Percentiles rank a stretch among this genome's conserved stretches.
These are phyloP conservation scores for Homarus gammarus DNA, from an alignment of 2,888 invertebrate genomes.

Conservation along the genomic window DNA sequence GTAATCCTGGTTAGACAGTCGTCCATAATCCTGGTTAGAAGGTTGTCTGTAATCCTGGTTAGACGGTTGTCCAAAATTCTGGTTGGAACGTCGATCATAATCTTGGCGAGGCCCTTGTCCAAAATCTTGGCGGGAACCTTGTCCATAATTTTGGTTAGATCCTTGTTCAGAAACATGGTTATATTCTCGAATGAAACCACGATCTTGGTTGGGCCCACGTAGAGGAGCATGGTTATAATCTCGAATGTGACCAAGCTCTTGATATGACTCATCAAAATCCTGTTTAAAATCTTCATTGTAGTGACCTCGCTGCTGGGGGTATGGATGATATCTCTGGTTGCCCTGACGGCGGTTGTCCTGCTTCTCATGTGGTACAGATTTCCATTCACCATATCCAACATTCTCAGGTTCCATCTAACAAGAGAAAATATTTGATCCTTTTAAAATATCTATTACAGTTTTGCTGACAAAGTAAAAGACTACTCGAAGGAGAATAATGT, in stretches of 20 bases:
- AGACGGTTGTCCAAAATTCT: neutral
- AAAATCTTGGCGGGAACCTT: neutral
- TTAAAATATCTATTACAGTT: too few relatives aligned
- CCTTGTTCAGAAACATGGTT: too few relatives aligned
- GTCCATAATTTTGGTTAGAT: too few relatives aligned
- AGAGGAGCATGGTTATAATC: too few relatives aligned
- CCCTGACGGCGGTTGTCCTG: neutral
- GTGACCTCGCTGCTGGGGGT: too few relatives aligned
- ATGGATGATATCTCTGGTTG: neutral
- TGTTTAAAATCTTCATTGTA: too few relatives aligned
- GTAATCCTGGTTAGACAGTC: neutral
- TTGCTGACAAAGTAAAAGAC: too few relatives aligned
- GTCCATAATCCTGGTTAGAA: neutral
- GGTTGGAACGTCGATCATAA: neutral
- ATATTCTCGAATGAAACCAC: too few relatives aligned
- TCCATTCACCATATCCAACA: constrained; percentile 3
- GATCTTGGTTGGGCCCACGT: too few relatives aligned
- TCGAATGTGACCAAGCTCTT: too few relatives aligned
- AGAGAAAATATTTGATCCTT: neutral
- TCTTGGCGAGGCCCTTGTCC: neutral
- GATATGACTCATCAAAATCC: too few relatives aligned
- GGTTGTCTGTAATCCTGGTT: neutral
- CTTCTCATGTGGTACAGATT: neutral
- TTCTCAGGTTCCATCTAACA: neutral
- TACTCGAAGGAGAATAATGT: too few relatives aligned